Percentiles rank a stretch among this genome's conserved stretches.
Evolutionary conservation across 2,797 vertebrate genomes (phyloP).

Genomic region (Rachycentron canadum): DNA sequence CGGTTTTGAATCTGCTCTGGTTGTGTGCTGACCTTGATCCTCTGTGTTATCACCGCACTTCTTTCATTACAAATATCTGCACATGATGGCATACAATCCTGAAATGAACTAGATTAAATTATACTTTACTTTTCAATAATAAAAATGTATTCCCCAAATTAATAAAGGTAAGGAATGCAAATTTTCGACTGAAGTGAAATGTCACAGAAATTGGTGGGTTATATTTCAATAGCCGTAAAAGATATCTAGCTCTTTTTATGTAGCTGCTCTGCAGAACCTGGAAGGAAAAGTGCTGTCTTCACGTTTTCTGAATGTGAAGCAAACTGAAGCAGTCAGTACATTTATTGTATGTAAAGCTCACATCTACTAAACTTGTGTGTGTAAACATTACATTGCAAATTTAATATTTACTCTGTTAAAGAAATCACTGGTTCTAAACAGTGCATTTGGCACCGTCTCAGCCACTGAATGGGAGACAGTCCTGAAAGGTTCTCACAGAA

Average conservation of each 20-base stretch:
- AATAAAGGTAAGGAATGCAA: conserved; percentile 21
- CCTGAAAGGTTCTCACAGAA: neutral
- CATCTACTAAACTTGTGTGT: neutral
- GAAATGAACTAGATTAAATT: neutral
- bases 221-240: conserved; percentile 19
- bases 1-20: conserved; percentile 50
- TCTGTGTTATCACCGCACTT: conserved; percentile 27
- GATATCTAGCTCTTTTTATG: neutral
- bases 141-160: neutral
- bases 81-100: neutral
- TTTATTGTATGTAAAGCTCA: conserved; percentile 21
- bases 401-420: conserved; percentile 8
- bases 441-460: neutral
- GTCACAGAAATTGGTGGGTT: conserved; percentile 25
- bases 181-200: conserved; percentile 12
- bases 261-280: conserved; percentile 7
- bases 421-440: neutral
- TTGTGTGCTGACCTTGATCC: conserved; percentile 53
- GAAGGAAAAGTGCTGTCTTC: conserved; percentile 21
- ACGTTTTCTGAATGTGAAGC: neutral
- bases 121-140: conserved; percentile 7
- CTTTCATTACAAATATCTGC: conserved; percentile 25
- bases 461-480: neutral
- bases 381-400: conserved; percentile 17
- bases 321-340: neutral